Conservation (phyloP, 1,140 invertebrate genomes). For the Agrypnia vestita region DNA sequence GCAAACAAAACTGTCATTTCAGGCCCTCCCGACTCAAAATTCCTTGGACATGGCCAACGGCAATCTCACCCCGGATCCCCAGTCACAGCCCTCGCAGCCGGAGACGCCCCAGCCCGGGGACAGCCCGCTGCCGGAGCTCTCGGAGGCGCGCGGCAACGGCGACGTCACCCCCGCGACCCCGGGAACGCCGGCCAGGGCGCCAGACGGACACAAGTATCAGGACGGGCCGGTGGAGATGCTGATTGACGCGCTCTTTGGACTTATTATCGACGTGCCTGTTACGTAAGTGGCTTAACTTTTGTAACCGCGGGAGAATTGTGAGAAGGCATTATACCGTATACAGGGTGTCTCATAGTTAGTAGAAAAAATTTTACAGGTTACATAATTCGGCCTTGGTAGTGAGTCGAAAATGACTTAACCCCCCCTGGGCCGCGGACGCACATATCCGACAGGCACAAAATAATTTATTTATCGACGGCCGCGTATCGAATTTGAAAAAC, state of each 20-base stretch:
- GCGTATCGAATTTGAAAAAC: too few species aligned
- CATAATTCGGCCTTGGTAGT: too few species aligned
- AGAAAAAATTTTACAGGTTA: too few species aligned
- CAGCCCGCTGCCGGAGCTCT: neutral
- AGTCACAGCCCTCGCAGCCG: neutral
- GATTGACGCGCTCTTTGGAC: conserved; percentile 80
- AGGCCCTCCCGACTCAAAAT: conserved; percentile 3
- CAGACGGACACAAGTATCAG: conserved; percentile 6
- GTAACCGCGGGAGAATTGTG: neutral
- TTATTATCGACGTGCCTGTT: conserved; percentile 86
- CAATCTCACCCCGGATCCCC: neutral
- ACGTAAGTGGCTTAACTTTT: conserved; percentile 68
- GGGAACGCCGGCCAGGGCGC: too few species aligned
- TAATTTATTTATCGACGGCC: too few species aligned
- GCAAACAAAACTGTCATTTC: neutral
- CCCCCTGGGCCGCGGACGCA: too few species aligned
- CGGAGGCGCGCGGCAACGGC: neutral
- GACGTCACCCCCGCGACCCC: neutral
- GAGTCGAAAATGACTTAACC: too few species aligned
- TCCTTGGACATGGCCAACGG: conserved; percentile 2
- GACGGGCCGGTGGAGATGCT: conserved; percentile 76
- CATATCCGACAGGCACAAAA: too few species aligned
- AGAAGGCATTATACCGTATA: too few species aligned
- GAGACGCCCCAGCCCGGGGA: too few species aligned
- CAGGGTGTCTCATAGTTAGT: too few species aligned